Conservation (phyloP, 2,888 invertebrate species). For the Drosophila colorata region DNA sequence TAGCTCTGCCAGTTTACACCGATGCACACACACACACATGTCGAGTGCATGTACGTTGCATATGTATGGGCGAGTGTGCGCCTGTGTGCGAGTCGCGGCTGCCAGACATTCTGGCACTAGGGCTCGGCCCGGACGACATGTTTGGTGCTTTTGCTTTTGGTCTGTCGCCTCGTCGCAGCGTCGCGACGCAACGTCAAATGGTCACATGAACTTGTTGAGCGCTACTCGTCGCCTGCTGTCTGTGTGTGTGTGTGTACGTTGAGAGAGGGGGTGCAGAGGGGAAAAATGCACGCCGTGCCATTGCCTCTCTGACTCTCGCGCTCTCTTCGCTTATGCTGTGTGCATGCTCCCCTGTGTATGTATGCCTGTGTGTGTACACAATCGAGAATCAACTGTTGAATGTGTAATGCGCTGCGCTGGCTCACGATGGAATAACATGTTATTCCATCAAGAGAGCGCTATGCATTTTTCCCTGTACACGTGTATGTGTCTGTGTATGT, state of each 20-base stretch:
- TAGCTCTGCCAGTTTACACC: conserved; percentile 67
- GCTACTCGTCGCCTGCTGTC: conserved; percentile 36
- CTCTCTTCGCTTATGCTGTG: conserved; percentile 36
- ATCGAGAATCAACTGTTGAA: conserved; percentile 75
- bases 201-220: conserved; percentile 69
- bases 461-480: conserved; percentile 61
- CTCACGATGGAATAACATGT: conserved; percentile 45
- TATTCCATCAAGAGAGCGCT: conserved; percentile 51
- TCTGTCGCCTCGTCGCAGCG: conserved; percentile 45
- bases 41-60: conserved; percentile 31
- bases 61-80: conserved; percentile 16
- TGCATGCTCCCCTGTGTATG: conserved; percentile 16
- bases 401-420: conserved; percentile 65
- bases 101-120: conserved; percentile 84
- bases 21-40: conserved; percentile 15
- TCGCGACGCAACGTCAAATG: conserved; percentile 56
- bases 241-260: conserved; percentile 2
- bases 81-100: conserved; percentile 68
- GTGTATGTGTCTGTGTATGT: conserved; percentile 5
- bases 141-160: conserved; percentile 54
- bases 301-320: conserved; percentile 32
- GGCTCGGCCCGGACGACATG: conserved; percentile 58
- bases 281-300: conserved; percentile 30
- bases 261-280: conserved; percentile 3
- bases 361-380: conserved; percentile 22